Conservation (phyloP, 2,888 invertebrate genomes). For the Tuta absoluta region DNA sequence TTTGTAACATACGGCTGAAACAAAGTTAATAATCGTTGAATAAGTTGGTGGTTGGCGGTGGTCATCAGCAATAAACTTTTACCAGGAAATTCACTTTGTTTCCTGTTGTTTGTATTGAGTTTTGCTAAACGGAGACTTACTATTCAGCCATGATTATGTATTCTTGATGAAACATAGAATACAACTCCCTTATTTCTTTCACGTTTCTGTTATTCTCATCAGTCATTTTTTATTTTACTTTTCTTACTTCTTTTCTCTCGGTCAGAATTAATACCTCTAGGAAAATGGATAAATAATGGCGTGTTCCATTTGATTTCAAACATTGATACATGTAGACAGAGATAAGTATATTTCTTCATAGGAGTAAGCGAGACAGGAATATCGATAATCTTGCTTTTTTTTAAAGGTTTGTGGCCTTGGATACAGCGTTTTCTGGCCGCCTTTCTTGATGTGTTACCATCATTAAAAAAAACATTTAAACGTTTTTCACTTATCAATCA, state of each 20-base stretch:
- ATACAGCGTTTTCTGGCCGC: not conserved
- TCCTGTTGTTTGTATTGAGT: not conserved
- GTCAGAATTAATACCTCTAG: too few species aligned
- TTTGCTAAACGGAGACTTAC: conserved; percentile 81
- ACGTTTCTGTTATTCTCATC: conserved; percentile 56
- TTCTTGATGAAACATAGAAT: conserved; percentile 91
- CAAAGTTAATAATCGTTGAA: not conserved
- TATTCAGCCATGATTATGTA: conserved; percentile 96
- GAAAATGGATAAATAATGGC: not conserved
- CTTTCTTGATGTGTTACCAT: not conserved
- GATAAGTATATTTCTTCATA: not conserved
- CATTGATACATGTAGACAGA: not conserved
- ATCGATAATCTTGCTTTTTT: not conserved
- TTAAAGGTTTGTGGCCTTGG: too few species aligned
- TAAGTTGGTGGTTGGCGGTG: too few species aligned
- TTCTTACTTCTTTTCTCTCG: not conserved
- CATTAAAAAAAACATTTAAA: not conserved
- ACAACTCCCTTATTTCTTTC: conserved; percentile 84
- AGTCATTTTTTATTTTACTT: conserved; percentile 48
- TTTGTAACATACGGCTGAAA: conserved; percentile 91
- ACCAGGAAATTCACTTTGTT: not conserved
- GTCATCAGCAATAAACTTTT: not conserved
- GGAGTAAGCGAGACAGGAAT: not conserved
- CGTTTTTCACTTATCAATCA: not conserved
- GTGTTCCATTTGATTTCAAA: not conserved